Conservation (phyloP, 2,888 invertebrate species). For the Tipula unca region DNA sequence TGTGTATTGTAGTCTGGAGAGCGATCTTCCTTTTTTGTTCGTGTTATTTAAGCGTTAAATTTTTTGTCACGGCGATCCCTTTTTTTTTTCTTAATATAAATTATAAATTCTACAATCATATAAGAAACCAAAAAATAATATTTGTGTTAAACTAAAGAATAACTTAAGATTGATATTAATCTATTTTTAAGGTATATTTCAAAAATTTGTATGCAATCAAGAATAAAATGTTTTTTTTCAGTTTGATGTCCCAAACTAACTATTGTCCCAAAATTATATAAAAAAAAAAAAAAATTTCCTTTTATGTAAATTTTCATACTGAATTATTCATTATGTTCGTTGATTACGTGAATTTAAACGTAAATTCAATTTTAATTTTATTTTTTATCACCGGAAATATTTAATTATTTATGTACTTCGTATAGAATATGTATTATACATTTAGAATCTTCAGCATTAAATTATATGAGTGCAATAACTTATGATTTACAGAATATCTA, state of each 20-base stretch:
- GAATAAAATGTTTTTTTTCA: background rate
- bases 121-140: background rate
- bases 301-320: background rate
- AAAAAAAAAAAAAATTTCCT: background rate
- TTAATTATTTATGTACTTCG: background rate
- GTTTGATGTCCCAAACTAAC: background rate
- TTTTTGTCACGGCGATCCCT: background rate
- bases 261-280: background rate
- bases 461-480: background rate
- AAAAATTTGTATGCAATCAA: background rate
- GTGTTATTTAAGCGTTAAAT: background rate
- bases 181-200: background rate
- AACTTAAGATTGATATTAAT: background rate
- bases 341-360: background rate
- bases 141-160: background rate
- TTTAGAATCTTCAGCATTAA: background rate
- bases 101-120: background rate
- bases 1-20: background rate
- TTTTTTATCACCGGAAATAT: conserved; percentile 15
- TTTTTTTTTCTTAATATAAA: background rate
- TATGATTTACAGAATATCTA: no score
- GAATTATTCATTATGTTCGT: conserved; percentile 1
- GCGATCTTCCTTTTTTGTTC: background rate
- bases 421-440: no score
- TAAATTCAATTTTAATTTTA: background rate